Conservation (phyloP, 2,888 invertebrate species). For the Acleris laterana region DNA sequence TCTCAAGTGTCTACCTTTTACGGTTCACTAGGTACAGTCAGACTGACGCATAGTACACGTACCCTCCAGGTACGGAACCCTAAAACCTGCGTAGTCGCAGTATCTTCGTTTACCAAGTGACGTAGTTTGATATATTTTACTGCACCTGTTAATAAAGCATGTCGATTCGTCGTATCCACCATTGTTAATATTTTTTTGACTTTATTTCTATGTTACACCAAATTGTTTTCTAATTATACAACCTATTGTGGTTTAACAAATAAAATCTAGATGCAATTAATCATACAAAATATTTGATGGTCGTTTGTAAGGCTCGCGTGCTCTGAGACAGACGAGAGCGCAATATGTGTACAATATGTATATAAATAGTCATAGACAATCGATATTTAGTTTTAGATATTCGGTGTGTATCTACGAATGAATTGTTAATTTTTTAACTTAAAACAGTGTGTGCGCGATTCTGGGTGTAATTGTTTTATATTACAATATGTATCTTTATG, state of each 20-base stretch:
- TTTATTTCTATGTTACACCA: slow-evolving; percentile 15
- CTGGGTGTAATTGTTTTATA: slow-evolving; percentile 52
- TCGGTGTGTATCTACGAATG: slow-evolving; percentile 59
- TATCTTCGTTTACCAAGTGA: slow-evolving; percentile 55
- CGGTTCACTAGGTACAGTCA: too few relatives aligned
- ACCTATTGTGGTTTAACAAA: neutral
- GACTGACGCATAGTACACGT: too few relatives aligned
- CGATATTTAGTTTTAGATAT: slow-evolving; percentile 62
- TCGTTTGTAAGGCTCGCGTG: slow-evolving; percentile 23
- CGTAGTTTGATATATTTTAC: slow-evolving; percentile 52
- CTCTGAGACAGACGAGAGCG: slow-evolving; percentile 49
- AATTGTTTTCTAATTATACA: slow-evolving; percentile 11
- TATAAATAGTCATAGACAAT: slow-evolving; percentile 70
- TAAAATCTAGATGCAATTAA: slow-evolving; percentile 26
- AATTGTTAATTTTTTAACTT: slow-evolving; percentile 62
- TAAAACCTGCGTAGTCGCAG: too few relatives aligned
- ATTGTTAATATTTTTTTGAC: slow-evolving; percentile 44
- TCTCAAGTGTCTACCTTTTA: too few relatives aligned
- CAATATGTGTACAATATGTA: slow-evolving; percentile 76
- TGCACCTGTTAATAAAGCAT: slow-evolving; percentile 47
- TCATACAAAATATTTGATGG: slow-evolving; percentile 20
- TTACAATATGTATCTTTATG: slow-evolving; percentile 44
- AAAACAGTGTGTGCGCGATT: slow-evolving; percentile 53
- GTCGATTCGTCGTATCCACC: slow-evolving; percentile 29
- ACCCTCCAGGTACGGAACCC: too few relatives aligned